These are phyloP conservation scores for Genyomyrus donnyi DNA, from an alignment of 2,113 vertebrate genomes.

Conservation along the genomic window DNA sequence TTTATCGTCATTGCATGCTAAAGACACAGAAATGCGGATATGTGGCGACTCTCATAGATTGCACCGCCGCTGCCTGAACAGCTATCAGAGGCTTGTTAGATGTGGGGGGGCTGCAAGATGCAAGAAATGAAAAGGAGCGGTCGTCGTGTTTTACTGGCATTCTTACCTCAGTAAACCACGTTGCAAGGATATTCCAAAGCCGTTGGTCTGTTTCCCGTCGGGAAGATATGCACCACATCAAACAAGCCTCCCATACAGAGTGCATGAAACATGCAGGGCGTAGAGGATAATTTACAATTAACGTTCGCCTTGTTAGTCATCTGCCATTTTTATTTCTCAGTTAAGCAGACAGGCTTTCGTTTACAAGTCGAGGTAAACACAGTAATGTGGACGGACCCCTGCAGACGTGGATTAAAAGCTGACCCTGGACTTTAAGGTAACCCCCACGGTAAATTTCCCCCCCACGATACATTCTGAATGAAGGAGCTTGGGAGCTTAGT, in stretches of 20 bases:
- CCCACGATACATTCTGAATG: background rate
- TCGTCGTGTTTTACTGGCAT: background rate
- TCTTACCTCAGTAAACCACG: background rate
- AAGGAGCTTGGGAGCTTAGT: background rate
- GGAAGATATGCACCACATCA: conserved; percentile 2
- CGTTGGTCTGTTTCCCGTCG: background rate
- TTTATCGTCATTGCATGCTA: too few species aligned
- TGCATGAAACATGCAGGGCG: background rate
- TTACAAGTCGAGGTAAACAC: background rate
- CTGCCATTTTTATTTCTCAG: background rate
- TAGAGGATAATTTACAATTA: conserved; percentile 1
- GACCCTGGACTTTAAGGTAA: background rate
- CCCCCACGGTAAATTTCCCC: background rate
- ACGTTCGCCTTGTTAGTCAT: background rate
- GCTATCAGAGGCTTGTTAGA: background rate
- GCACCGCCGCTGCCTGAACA: background rate
- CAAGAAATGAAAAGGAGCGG: too few species aligned
- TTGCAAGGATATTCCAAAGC: background rate
- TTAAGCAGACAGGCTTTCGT: conserved; percentile 1
- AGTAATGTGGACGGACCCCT: background rate
- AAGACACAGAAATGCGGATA: background rate
- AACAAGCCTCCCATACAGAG: background rate
- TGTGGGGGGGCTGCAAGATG: background rate
- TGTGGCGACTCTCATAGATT: background rate
- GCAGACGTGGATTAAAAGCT: background rate